phyloP scores from a whole-genome alignment of 2,797 vertebrate species.

The Picus viridis region DNA sequence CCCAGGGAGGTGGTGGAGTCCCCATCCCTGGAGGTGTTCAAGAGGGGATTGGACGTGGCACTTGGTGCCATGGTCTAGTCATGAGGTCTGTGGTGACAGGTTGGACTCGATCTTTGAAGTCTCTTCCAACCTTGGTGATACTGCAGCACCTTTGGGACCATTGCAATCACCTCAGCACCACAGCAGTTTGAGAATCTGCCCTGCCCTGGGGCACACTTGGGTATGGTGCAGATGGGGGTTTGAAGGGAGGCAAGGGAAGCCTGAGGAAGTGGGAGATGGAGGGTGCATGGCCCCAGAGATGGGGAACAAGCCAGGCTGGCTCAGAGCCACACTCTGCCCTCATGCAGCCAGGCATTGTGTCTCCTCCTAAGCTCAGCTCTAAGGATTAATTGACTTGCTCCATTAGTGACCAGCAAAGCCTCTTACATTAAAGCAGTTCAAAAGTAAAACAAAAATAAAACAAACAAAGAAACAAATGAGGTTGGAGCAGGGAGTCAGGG shows the following conservation, averaged over 20 bases:
- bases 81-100: too few species aligned
- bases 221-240: rapidly evolving
- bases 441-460: background rate
- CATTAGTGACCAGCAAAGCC: slow-evolving; percentile 19
- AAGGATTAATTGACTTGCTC: background rate
- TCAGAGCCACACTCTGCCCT: background rate
- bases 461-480: background rate
- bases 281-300: rapidly evolving
- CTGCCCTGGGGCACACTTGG: background rate
- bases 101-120: too few species aligned
- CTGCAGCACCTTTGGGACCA: background rate
- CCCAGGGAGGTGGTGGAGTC: too few species aligned
- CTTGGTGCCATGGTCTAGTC: too few species aligned
- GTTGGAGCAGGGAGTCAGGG: background rate
- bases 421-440: background rate
- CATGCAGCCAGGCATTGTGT: background rate
- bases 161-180: background rate
- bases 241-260: background rate
- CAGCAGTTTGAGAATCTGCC: too few species aligned
- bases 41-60: too few species aligned
- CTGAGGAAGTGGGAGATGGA: background rate
- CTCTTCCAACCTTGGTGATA: too few species aligned
- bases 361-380: background rate
- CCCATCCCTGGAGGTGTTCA: too few species aligned
- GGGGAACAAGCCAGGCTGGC: background rate